Conservation (phyloP, 1,140 invertebrate genomes). For the Drusus annulatus region DNA sequence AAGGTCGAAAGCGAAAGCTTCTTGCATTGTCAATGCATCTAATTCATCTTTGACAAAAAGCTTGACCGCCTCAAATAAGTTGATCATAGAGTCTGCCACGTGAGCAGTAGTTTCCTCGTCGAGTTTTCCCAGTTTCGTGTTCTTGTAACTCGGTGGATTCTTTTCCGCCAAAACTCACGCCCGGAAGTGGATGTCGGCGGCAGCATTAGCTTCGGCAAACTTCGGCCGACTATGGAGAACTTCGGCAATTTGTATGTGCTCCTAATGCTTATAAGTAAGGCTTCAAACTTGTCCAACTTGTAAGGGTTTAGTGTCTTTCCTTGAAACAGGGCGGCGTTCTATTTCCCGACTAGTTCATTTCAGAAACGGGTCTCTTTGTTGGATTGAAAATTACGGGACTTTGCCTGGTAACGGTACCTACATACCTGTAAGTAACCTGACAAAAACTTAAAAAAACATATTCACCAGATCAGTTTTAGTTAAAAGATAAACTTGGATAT, state of each 20-base stretch:
- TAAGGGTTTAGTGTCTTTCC: constrained; percentile 35
- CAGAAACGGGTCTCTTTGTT: background rate
- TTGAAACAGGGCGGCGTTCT: constrained; percentile 14
- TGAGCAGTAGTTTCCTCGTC: background rate
- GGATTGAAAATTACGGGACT: constrained; percentile 19
- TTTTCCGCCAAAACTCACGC: constrained; percentile 45
- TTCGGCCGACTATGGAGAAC: constrained; percentile 14
- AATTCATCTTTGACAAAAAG: no score
- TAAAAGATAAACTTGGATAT: no score
- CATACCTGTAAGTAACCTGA: no score
- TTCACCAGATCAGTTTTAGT: no score
- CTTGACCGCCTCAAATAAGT: no score
- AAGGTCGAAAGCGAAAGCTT: no score
- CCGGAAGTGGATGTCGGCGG: constrained; percentile 54
- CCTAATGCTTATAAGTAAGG: constrained; percentile 53
- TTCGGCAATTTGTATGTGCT: constrained; percentile 56
- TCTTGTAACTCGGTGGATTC: constrained; percentile 26
- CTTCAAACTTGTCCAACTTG: constrained; percentile 51
- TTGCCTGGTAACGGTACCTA: no score
- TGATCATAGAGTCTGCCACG: no score
- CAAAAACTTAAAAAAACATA: no score
- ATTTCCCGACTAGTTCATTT: constrained; percentile 11
- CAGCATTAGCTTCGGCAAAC: constrained; percentile 49
- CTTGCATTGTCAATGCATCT: no score
- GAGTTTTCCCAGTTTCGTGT: constrained; percentile 29